These are phyloP conservation scores for Ormyrus nitidulus DNA, from an alignment of 2,888 invertebrate genomes.

Conservation along the genomic window DNA sequence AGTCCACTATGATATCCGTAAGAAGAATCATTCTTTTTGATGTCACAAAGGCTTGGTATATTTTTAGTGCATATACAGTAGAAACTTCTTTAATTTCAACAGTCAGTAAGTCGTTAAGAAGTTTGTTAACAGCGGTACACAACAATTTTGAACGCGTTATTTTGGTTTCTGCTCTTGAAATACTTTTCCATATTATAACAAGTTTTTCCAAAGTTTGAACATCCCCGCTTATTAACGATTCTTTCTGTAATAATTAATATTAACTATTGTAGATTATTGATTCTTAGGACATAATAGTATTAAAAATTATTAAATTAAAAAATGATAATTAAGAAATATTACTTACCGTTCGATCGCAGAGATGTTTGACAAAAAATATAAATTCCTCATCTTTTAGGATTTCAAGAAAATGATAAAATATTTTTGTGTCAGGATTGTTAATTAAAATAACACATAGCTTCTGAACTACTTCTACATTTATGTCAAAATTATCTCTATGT, in stretches of 20 bases:
- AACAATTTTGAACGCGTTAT: conserved; percentile 62
- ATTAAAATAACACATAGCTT: conserved; percentile 63
- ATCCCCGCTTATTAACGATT: conserved; percentile 55
- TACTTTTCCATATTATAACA: conserved; percentile 64
- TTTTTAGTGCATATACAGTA: conserved; percentile 36
- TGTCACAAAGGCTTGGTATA: conserved; percentile 36
- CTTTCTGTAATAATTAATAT: conserved; percentile 58
- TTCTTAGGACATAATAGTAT: conserved; percentile 1
- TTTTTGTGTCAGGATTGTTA: conserved; percentile 60
- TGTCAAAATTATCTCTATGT: conserved; percentile 60
- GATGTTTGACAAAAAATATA: conserved; percentile 56
- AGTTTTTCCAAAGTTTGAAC: conserved; percentile 58
- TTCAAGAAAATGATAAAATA: conserved; percentile 61
- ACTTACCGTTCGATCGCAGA: conserved; percentile 61
- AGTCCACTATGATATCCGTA: conserved; percentile 63
- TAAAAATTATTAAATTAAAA: conserved; percentile 37
- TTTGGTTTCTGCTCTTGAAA: conserved; percentile 64
- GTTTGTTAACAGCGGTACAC: conserved; percentile 59
- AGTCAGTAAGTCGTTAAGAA: conserved; percentile 59
- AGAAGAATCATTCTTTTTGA: conserved; percentile 56
- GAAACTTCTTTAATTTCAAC: conserved; percentile 54
- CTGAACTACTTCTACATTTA: conserved; percentile 58
- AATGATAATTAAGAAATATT: conserved; percentile 13
- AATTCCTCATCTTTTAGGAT: conserved; percentile 62
- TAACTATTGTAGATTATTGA: conserved; percentile 1